phyloP scores from a whole-genome alignment of 2,113 vertebrate genomes.

The Campylorhamphus procurvoides region DNA sequence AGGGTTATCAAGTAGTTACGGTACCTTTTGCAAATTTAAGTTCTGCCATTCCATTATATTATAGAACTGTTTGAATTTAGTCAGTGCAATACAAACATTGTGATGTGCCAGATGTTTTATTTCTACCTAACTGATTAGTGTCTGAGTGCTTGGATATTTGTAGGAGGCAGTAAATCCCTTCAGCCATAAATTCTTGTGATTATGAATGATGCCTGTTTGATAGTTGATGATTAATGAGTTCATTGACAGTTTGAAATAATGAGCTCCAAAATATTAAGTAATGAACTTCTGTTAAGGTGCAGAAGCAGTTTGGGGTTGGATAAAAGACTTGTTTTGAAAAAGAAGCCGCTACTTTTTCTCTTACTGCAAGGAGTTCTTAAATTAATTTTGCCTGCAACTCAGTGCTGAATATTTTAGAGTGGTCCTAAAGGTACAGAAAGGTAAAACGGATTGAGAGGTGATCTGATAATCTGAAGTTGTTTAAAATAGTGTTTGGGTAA shows the following conservation, averaged over 20 bases:
- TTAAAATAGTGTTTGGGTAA: neutral
- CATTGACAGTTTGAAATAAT: neutral
- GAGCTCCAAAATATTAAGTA: neutral
- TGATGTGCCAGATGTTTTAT: neutral
- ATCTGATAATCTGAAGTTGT: neutral
- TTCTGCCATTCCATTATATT: neutral
- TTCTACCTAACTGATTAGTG: neutral
- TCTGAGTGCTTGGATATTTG: neutral
- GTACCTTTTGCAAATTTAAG: neutral
- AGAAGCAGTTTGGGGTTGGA: neutral
- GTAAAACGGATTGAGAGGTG: neutral
- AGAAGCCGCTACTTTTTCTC: conserved; percentile 3
- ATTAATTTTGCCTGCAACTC: neutral
- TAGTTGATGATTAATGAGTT: neutral
- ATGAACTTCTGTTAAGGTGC: neutral
- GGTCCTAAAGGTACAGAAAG: neutral
- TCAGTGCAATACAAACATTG: neutral
- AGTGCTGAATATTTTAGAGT: neutral
- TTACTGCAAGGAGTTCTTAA: neutral
- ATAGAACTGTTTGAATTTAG: neutral
- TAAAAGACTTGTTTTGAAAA: conserved; percentile 27
- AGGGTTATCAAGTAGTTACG: neutral
- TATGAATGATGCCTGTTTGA: neutral
- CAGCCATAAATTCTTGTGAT: neutral
- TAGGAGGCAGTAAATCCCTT: neutral